These are phyloP conservation scores for Xestobium rufovillosum DNA, from an alignment of 2,888 invertebrate species.

Conservation along the genomic window DNA sequence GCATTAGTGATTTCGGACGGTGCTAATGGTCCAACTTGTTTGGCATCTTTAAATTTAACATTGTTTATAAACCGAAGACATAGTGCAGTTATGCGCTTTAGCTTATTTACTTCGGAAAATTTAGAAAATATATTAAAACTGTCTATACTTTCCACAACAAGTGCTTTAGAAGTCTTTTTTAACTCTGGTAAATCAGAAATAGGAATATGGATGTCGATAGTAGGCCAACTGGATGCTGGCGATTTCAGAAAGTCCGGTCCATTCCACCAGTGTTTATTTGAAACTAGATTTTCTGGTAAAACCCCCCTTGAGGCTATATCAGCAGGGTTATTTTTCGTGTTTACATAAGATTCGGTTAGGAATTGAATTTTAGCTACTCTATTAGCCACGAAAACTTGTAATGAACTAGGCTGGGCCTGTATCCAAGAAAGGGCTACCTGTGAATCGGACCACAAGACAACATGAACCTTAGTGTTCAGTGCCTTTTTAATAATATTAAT, in stretches of 20 bases:
- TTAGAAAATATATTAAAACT: conserved; percentile 4
- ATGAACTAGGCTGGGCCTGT: background rate
- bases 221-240: conserved; percentile 2
- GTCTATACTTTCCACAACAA: background rate
- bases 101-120: conserved; percentile 3
- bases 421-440: conserved; percentile 4
- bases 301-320: conserved; percentile 5
- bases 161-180: conserved; percentile 3
- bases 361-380: conserved; percentile 3
- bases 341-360: background rate
- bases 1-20: conserved; percentile 1
- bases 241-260: conserved; percentile 5
- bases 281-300: background rate
- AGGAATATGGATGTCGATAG: background rate
- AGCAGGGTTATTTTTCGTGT: conserved; percentile 3
- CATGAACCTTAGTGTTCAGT: background rate
- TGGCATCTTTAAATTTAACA: background rate
- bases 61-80: conserved; percentile 9
- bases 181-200: conserved; percentile 3
- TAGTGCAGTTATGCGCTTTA: conserved; percentile 5
- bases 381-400: conserved; percentile 7
- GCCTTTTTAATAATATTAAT: too few species aligned
- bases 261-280: conserved; percentile 6
- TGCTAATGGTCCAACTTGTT: conserved; percentile 3
- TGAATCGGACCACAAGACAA: conserved; percentile 3